These are phyloP conservation scores for Platycheirus rosarum DNA, from an alignment of 2,888 invertebrate genomes.

Conservation along the genomic window DNA sequence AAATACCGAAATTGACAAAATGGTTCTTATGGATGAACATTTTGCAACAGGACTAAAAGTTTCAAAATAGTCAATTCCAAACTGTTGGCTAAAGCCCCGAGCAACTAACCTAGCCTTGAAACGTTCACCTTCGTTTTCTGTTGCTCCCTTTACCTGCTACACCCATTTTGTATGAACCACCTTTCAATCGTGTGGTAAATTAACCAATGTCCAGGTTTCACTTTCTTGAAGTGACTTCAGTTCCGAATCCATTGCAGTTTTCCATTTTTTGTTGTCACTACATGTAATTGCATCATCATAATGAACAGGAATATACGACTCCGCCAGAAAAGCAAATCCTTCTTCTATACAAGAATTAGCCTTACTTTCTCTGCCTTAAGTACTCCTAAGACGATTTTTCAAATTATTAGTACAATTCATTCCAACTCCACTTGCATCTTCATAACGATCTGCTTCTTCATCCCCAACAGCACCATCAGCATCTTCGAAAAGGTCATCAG, in stretches of 20 bases:
- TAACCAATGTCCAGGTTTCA: conserved; percentile 42
- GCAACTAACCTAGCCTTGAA: too few relatives aligned
- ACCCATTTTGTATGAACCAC: conserved; percentile 54
- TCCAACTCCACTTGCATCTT: too few relatives aligned
- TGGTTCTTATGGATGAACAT: conserved; percentile 26
- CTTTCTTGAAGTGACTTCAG: conserved; percentile 16
- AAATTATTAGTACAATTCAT: too few relatives aligned
- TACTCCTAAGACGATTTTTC: too few relatives aligned
- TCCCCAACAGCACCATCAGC: too few relatives aligned
- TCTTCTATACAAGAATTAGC: background rate
- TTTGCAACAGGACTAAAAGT: conserved; percentile 21
- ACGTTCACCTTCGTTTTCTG: conserved; percentile 4
- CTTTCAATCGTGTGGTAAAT: conserved; percentile 22
- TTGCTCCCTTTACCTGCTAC: conserved; percentile 50
- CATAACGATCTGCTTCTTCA: too few relatives aligned
- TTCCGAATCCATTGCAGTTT: conserved; percentile 3
- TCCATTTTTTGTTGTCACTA: conserved; percentile 27
- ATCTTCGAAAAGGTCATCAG: too few relatives aligned
- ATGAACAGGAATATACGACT: conserved; percentile 21
- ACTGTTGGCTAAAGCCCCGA: conserved; percentile 18
- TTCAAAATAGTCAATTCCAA: conserved; percentile 26
- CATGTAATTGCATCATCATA: conserved; percentile 3
- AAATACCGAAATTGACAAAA: conserved; percentile 67
- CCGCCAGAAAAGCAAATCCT: conserved; percentile 7
- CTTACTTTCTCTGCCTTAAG: too few relatives aligned